These are phyloP conservation scores for Malurus splendens DNA, from an alignment of 2,797 vertebrate species.

Conservation along the genomic window DNA sequence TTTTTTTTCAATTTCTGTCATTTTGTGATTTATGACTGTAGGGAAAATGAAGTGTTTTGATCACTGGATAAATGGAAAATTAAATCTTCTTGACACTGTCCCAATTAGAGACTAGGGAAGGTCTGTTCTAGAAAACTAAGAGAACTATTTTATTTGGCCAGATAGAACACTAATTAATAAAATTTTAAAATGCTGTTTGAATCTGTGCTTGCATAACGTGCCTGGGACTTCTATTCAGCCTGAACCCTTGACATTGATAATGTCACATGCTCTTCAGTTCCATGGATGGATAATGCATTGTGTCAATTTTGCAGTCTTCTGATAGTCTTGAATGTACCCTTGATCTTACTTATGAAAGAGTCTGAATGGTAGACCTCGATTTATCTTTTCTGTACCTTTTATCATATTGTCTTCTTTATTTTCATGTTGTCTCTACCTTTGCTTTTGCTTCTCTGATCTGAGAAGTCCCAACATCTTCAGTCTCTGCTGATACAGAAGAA, in stretches of 20 bases:
- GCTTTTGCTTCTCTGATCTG: conserved; percentile 37
- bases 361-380: background rate
- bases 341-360: conserved; percentile 21
- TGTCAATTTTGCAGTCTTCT: background rate
- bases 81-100: background rate
- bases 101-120: background rate
- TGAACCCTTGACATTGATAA: background rate
- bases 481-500: background rate
- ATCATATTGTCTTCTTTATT: conserved; percentile 41
- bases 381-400: conserved; percentile 38
- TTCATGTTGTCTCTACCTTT: background rate
- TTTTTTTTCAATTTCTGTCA: background rate
- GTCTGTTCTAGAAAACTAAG: background rate
- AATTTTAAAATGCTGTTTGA: background rate
- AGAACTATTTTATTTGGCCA: background rate
- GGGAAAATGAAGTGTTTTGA: background rate
- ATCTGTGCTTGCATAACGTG: background rate
- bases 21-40: background rate
- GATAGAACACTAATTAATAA: background rate
- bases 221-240: background rate
- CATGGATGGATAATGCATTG: background rate
- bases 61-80: background rate
- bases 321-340: background rate
- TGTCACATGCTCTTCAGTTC: background rate
- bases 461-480: background rate